Conservation (phyloP, 35 echinoderm and acorn worm genomes). For the Ophiothrix spiculata region DNA sequence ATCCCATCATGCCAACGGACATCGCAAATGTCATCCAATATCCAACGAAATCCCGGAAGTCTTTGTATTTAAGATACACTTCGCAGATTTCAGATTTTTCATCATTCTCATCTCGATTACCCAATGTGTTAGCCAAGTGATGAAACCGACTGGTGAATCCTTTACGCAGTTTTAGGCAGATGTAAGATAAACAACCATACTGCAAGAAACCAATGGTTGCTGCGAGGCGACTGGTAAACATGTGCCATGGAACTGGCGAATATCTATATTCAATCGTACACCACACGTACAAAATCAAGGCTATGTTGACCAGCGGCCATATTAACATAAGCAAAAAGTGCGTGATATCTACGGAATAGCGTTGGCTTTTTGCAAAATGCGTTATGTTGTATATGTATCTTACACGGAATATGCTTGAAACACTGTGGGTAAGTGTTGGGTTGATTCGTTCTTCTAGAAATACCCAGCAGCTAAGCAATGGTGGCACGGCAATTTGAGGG, state of each 20-base stretch:
- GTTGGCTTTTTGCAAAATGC: not conserved
- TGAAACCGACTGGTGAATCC: not conserved
- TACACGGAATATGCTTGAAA: not conserved
- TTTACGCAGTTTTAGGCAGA: not conserved
- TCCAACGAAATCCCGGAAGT: not conserved
- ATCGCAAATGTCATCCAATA: constrained; percentile 4
- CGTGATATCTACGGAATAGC: not conserved
- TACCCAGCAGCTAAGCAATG: not conserved
- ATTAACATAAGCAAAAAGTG: not conserved
- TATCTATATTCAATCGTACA: not conserved
- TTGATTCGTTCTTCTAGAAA: not conserved
- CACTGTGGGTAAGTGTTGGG: not conserved
- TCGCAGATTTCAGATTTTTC: not conserved
- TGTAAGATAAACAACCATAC: not conserved
- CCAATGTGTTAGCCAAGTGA: not conserved
- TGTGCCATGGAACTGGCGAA: not conserved
- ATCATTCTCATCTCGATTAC: not conserved
- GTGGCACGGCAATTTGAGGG: not conserved
- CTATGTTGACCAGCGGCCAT: not conserved
- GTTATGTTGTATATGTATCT: not conserved
- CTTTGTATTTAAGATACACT: not conserved
- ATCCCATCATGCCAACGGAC: not conserved
- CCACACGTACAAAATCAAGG: not conserved
- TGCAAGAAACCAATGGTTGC: not conserved
- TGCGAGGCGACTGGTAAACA: not conserved